Evolutionary conservation across 2,888 invertebrate species (phyloP).

Genomic region (Amaurobius ferox): DNA sequence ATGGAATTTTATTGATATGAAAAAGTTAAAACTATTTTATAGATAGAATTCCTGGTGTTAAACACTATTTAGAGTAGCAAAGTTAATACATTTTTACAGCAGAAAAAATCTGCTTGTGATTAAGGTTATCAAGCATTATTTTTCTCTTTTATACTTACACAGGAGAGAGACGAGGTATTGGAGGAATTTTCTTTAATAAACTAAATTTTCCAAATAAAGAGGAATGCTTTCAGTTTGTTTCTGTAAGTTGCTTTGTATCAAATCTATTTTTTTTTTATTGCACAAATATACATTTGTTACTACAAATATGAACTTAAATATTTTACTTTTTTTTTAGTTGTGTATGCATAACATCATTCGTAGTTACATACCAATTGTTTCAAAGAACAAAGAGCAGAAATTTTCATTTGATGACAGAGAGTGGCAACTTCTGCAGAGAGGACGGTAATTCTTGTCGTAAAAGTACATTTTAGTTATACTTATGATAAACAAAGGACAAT

Average conservation of each 20-base stretch:
- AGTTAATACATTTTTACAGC: no score
- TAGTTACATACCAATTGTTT: conserved; percentile 86
- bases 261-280: no score
- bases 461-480: no score
- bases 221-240: conserved; percentile 86
- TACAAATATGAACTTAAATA: no score
- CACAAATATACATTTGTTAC: no score
- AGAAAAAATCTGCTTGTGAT: no score
- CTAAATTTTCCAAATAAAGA: conserved; percentile 87
- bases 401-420: conserved; percentile 81
- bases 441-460: background rate
- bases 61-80: no score
- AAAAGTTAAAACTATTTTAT: no score
- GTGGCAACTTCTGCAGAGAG: conserved; percentile 79
- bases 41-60: no score
- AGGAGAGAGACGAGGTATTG: conserved; percentile 91
- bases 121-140: no score
- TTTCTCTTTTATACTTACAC: background rate
- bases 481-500: no score
- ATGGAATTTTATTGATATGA: no score
- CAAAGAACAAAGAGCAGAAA: conserved; percentile 87
- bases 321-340: background rate
- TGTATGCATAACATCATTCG: background rate
- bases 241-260: conserved; percentile 74
- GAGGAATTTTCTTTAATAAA: conserved; percentile 98